Evolutionary conservation across 2,797 vertebrate genomes (phyloP).

Genomic region (Limnodromus scolopaceus): DNA sequence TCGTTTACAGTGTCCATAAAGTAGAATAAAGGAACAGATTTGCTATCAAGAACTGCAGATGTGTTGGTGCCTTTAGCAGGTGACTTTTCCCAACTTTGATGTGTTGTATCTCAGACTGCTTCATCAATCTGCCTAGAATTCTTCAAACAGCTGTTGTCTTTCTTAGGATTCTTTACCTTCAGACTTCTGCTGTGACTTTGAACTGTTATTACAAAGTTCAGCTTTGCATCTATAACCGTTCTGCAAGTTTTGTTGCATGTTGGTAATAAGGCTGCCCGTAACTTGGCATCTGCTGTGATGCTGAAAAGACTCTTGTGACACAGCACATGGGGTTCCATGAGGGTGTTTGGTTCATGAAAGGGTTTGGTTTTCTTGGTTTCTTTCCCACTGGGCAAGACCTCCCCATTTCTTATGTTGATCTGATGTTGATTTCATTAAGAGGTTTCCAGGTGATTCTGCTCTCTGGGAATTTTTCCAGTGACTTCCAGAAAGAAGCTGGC

Average conservation of each 20-base stretch:
- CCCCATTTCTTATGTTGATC: not conserved
- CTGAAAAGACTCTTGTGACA: not conserved
- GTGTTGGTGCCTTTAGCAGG: not conserved
- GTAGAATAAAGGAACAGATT: not conserved
- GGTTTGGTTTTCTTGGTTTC: not conserved
- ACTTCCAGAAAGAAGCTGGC: conserved; percentile 15
- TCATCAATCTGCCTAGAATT: not conserved
- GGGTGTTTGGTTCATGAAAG: not conserved
- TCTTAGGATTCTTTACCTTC: not conserved
- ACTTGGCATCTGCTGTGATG: not conserved
- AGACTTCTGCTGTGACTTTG: not conserved
- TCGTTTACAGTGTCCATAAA: not conserved
- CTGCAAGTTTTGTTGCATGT: not conserved
- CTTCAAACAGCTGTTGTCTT: not conserved
- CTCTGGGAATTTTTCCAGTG: conserved; percentile 14
- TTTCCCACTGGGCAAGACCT: not conserved
- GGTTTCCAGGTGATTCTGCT: conserved; percentile 9
- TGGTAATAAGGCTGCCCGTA: not conserved
- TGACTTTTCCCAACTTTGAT: not conserved
- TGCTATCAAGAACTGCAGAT: not conserved
- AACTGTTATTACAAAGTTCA: not conserved
- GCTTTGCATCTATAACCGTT: not conserved
- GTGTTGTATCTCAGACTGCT: not conserved
- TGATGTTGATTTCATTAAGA: not conserved
- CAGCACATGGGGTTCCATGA: rapidly evolving